Evolutionary conservation across 1,140 invertebrate species (phyloP), one percentile per base, ranked within the genome.

Genomic region (Heliconius melpomene): DNA sequence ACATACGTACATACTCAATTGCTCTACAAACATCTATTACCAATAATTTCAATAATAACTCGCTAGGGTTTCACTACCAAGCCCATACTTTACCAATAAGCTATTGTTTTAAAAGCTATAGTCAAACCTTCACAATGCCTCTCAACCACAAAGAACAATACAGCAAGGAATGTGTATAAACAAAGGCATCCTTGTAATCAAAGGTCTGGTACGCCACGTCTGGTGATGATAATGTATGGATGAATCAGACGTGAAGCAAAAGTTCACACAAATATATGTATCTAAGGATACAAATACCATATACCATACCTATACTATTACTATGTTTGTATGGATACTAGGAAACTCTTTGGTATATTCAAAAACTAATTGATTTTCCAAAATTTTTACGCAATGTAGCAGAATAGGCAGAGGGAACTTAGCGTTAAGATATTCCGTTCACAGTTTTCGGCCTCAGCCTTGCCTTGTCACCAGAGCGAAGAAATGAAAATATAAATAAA

Each of bases 171-270:
- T 66, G 60, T 29, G 60, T 66, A 29, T 29, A 66, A 16, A 78
- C 72, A 78, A 78, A 73, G 72, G 71, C 38, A 70, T 70, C 36
- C 32, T 73, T 50, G 36, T 32, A 78, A 74, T 78, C 77, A 73
- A 78, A 73, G 57, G 32, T 73, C 75, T 26, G 71, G 71, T 50
- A 73, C 32, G 72, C 29, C 40, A 46, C 77, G n/a, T 77, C 36
- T 52, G 73, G 23, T 40, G 36, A 46, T 77, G 60, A 40, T 77
- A 70, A 77, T 46, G 60, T 66, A 40, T 38, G 32, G 20, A 40
- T 38, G 32, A 66, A 66, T 13, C 60, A 66, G 60, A 29, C 60
- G 13, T 26, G 26, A 26, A 66, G 60, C 60, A 66, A 29, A 29
- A 66, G 60, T 66, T 66, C 60, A 26, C 11, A 26, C 3, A 8